Base-by-base conservation (phyloP, 1,140 invertebrate species). In the Tetragnatha versicolor region DNA sequence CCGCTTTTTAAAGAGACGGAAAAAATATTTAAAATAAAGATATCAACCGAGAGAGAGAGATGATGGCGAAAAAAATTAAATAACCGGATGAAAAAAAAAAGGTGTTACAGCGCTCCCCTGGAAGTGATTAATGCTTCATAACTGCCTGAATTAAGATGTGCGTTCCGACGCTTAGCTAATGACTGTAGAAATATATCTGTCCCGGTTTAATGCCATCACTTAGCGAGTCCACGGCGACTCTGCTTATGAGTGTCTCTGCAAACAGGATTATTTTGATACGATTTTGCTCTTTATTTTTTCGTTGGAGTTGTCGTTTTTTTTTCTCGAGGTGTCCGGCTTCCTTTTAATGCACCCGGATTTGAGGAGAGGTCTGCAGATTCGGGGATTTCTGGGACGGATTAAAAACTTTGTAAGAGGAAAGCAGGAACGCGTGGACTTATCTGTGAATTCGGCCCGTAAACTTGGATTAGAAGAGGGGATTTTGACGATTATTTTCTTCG, bases 71-170 rank as follows among this genome's bases (percentile, higher is more conserved):
- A 66, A 66, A 65, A 65, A 12, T 0, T 12, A 63, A 65, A 27
- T 3, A 17, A 9, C 12, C n/a, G 31, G 29, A 68, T 42, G 25
- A 65, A 20, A 65, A 22, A 20, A 65, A 70, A 55, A 42, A 58
- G 33, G 25, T 51, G 42, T 55, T 29, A 61, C 39, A 42, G 27
- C 69, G 51, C 20, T n/a, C n/a, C 51, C 20, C 37, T 17, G 7
- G 58, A n/a, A n/a, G 70, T 75, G 70, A 75, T 75, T 75, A 75
- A 75, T 75, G 70, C 55, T 31, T 61, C 42, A 75, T 75, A 75
- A 75, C 70, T 75, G 72, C 39, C 42, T 27, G 72, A 75, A 75
- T 75, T 75, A 75, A 75, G 72, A 75, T 49, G 29, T n/a, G 39
- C 45, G 12, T 75, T 22, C 37, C 6, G 22, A 55, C 29, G 31